Evolutionary conservation across 2,888 invertebrate species (phyloP).

Genomic region (Sussaba pulchella): DNA sequence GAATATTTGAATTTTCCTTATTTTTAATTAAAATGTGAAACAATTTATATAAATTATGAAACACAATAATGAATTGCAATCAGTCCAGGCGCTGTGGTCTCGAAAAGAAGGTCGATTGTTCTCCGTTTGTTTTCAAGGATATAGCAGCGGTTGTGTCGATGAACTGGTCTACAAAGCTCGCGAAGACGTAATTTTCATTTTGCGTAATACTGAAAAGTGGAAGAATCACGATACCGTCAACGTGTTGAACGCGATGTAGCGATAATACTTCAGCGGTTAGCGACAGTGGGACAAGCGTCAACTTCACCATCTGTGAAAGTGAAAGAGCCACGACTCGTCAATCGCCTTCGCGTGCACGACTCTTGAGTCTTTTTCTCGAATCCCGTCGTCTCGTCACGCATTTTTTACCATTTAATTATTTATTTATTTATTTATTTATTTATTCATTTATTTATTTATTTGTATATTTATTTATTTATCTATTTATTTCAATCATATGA

Average conservation of each 20-base stretch:
- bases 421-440: neutral
- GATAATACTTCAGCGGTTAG: neutral
- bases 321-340: slow-evolving; percentile 42
- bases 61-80: too few relatives aligned
- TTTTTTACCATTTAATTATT: neutral
- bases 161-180: neutral
- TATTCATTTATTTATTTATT: too few relatives aligned
- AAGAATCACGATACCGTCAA: slow-evolving; percentile 8
- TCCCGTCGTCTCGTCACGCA: neutral
- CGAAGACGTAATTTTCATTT: neutral
- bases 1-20: neutral
- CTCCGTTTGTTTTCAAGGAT: too few relatives aligned
- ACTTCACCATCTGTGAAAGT: slow-evolving; percentile 57
- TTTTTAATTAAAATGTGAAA: neutral
- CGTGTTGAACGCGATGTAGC: neutral
- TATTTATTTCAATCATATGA: too few relatives aligned
- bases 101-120: too few relatives aligned
- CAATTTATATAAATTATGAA: neutral
- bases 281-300: neutral
- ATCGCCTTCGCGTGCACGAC: slow-evolving; percentile 10
- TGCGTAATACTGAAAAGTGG: slow-evolving; percentile 2
- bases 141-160: too few relatives aligned
- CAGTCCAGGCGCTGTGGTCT: too few relatives aligned
- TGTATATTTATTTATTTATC: too few relatives aligned
- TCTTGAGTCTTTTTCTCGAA: slow-evolving; percentile 15